A percentile compares a stretch with the other conserved stretches of the same genome.
phyloP scores from a whole-genome alignment of 2,113 vertebrate genomes.

The Labrus mixtus region DNA sequence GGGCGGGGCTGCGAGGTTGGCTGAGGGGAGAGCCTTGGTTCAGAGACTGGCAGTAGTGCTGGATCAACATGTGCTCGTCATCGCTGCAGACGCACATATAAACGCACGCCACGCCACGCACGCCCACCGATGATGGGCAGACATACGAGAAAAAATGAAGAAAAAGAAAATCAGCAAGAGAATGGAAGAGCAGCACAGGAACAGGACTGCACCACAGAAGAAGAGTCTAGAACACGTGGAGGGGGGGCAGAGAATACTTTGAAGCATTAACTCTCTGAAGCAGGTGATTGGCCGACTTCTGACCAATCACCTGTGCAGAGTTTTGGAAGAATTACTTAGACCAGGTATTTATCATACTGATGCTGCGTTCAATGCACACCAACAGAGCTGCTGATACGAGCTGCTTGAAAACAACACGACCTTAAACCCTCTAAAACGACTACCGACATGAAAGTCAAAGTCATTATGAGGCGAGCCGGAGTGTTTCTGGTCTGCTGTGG shows the following conservation, averaged over 20 bases:
- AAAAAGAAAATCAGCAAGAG: constrained; percentile 53
- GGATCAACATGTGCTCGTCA: constrained; percentile 99
- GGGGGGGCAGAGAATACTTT: constrained; percentile 4
- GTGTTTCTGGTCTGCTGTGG: not conserved
- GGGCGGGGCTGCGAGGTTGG: constrained; percentile 94
- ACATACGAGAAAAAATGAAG: constrained; percentile 22
- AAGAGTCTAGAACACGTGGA: constrained; percentile 18
- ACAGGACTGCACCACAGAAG: constrained; percentile 31
- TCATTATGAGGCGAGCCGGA: constrained; percentile 6
- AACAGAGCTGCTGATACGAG: constrained; percentile 15
- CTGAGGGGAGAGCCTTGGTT: constrained; percentile 98
- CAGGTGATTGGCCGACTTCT: constrained; percentile 8
- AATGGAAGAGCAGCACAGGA: constrained; percentile 34
- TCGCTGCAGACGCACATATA: constrained; percentile 84
- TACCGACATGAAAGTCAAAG: constrained; percentile 16
- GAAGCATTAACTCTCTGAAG: not conserved
- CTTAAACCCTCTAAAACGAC: not conserved
- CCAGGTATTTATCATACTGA: constrained; percentile 36
- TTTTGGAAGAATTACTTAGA: constrained; percentile 37
- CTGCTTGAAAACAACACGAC: constrained; percentile 31
- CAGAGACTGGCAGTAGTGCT: constrained; percentile 99
- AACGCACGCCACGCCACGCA: constrained; percentile 30
- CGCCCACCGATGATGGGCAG: constrained; percentile 23
- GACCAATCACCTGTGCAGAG: constrained; percentile 2
- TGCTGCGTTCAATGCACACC: constrained; percentile 11